A percentile compares a stretch with the other conserved stretches of the same genome.
These are phyloP conservation scores for Eupsilia transversa DNA, from an alignment of 2,888 invertebrate genomes.

Conservation along the genomic window DNA sequence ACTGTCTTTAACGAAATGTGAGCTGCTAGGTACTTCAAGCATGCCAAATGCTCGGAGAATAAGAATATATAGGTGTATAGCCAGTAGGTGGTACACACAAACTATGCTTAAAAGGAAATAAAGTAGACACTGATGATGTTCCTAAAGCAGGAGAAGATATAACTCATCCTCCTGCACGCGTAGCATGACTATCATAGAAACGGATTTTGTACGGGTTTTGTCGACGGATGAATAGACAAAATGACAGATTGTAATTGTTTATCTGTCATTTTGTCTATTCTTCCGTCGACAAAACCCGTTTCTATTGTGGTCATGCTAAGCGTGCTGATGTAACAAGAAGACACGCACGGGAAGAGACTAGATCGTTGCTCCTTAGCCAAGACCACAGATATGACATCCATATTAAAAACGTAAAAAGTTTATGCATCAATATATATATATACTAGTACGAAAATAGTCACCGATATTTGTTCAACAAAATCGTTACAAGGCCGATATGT, in stretches of 20 bases:
- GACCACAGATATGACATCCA: conserved; percentile 16
- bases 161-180: conserved; percentile 26
- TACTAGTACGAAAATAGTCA: conserved; percentile 56
- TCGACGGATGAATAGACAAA: too few relatives aligned
- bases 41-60: not conserved
- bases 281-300: too few relatives aligned
- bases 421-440: conserved; percentile 32
- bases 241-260: too few relatives aligned
- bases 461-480: conserved; percentile 66
- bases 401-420: conserved; percentile 34
- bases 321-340: conserved; percentile 9
- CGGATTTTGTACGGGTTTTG: too few relatives aligned
- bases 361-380: conserved; percentile 11
- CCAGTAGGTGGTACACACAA: not conserved
- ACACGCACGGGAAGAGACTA: conserved; percentile 28
- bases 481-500: conserved; percentile 66
- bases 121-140: conserved; percentile 15
- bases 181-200: too few relatives aligned
- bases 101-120: not conserved
- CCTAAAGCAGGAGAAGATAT: conserved; percentile 32
- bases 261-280: too few relatives aligned
- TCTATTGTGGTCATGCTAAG: too few relatives aligned
- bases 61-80: not conserved
- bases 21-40: not conserved
- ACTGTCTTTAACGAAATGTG: not conserved